phyloP scores from a whole-genome alignment of 1,140 invertebrate genomes.

The Steinernema feltiae region DNA sequence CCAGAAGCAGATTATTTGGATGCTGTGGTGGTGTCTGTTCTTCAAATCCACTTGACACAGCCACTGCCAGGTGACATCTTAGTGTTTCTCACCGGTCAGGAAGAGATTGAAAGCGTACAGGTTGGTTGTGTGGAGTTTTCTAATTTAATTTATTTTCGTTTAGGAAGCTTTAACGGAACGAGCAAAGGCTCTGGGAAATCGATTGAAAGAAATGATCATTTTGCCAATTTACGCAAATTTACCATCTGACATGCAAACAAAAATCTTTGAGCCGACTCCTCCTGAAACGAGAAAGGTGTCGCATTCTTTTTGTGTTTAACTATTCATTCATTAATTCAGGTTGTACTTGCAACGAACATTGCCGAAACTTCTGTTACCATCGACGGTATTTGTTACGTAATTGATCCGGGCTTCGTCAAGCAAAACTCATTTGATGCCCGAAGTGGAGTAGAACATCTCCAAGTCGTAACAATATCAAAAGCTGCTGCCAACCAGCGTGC shows the following conservation, averaged over 20 bases:
- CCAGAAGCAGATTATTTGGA: conserved; percentile 97
- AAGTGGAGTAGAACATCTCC: background rate
- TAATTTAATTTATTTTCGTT: too few relatives aligned
- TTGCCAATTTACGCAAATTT: conserved; percentile 88
- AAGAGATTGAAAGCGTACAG: conserved; percentile 99
- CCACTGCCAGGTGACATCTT: conserved; percentile 87
- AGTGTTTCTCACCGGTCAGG: conserved; percentile 89
- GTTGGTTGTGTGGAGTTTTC: conserved; percentile 92
- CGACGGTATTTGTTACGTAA: conserved; percentile 95
- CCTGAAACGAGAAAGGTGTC: conserved; percentile 77
- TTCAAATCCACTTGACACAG: conserved; percentile 97
- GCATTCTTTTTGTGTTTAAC: too few relatives aligned
- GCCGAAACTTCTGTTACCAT: conserved; percentile 96
- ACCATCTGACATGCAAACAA: conserved; percentile 88
- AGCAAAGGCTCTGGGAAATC: conserved; percentile 82
- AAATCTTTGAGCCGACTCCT: conserved; percentile 96
- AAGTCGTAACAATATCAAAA: conserved; percentile 54
- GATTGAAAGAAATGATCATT: conserved; percentile 91
- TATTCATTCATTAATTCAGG: too few relatives aligned
- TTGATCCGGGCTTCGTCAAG: conserved; percentile 97
- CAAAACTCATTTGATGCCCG: conserved; percentile 67
- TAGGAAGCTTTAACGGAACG: too few relatives aligned
- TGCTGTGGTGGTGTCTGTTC: conserved; percentile 90
- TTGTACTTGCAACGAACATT: conserved; percentile 97
- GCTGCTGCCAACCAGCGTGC: conserved; percentile 89